These are phyloP conservation scores for Numenius arquata DNA, from an alignment of 2,113 vertebrate genomes.

Conservation along the genomic window DNA sequence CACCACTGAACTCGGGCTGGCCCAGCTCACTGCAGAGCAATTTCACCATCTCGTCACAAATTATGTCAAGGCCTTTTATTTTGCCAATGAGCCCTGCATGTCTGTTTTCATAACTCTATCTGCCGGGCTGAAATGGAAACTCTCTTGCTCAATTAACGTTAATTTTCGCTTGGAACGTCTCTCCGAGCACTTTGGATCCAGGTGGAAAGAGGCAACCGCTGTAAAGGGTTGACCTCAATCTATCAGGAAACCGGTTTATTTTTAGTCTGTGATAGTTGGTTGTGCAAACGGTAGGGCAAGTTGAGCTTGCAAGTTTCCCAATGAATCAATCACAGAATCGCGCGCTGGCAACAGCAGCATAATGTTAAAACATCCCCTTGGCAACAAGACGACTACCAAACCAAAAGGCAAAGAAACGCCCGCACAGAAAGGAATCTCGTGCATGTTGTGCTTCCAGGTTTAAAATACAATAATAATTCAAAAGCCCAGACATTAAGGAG, in stretches of 20 bases:
- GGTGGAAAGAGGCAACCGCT: background rate
- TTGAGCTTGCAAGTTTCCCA: constrained; percentile 4
- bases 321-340: background rate
- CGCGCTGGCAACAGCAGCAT: background rate
- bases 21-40: background rate
- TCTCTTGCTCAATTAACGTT: background rate
- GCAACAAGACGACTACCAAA: background rate
- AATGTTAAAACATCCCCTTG: background rate
- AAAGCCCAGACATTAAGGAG: background rate
- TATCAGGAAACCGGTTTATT: constrained; percentile 18
- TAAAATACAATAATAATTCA: background rate
- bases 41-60: background rate
- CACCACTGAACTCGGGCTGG: background rate
- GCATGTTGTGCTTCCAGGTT: background rate
- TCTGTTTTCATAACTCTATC: background rate
- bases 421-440: background rate
- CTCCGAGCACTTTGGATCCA: background rate
- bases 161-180: constrained; percentile 28
- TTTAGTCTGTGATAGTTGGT: constrained; percentile 13
- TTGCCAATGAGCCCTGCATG: background rate
- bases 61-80: constrained; percentile 11
- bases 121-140: background rate
- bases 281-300: background rate
- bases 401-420: background rate
- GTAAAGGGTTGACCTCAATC: background rate